A percentile compares a stretch with the other conserved stretches of the same genome.
Evolutionary conservation across 2,113 vertebrate species (phyloP).

Genomic region (Chrysochloris asiatica): DNA sequence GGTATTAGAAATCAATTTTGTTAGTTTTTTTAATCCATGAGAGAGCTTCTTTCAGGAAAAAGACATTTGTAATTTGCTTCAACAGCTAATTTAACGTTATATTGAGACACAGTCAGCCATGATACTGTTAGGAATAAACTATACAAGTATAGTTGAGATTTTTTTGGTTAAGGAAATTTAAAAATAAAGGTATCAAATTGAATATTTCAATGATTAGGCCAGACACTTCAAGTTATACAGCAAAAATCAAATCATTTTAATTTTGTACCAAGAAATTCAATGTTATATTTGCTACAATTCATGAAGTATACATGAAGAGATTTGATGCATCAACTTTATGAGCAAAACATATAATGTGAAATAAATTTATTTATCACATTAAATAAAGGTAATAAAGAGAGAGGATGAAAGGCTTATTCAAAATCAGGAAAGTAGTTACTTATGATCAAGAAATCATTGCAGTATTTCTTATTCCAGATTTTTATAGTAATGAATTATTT

Average conservation of each 20-base stretch:
- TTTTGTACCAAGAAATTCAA: conserved; percentile 16
- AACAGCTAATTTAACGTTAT: not conserved
- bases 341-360: not conserved
- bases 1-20: not conserved
- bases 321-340: not conserved
- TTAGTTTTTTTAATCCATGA: not conserved
- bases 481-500: not conserved
- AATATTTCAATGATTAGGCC: not conserved
- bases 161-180: not conserved
- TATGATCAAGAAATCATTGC: not conserved
- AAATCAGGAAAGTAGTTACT: not conserved
- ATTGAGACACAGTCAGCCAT: not conserved
- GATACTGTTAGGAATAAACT: not conserved
- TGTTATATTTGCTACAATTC: not conserved
- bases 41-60: not conserved
- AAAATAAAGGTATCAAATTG: not conserved
- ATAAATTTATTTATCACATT: not conserved
- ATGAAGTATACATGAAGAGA: not conserved
- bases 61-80: not conserved
- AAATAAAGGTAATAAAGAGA: not conserved
- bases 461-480: not conserved
- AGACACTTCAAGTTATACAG: not conserved
- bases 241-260: conserved; percentile 1
- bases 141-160: not conserved
- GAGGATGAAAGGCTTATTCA: not conserved